These are phyloP conservation scores for Petrocephalus zakoni DNA, from an alignment of 2,113 vertebrate genomes.

Conservation along the genomic window DNA sequence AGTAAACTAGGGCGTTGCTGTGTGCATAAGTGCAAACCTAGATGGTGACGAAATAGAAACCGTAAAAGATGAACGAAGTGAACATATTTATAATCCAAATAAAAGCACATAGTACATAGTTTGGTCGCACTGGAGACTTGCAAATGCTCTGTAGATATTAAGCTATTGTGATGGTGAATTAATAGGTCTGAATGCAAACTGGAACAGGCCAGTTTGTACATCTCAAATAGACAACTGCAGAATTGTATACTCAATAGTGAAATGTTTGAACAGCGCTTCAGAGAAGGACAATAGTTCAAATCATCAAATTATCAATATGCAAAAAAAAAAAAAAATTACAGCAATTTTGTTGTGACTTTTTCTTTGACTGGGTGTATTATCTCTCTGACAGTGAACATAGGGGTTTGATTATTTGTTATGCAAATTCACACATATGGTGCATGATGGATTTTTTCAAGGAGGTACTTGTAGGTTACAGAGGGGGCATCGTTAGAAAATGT, in stretches of 20 bases:
- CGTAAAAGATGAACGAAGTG: not conserved
- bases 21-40: not conserved
- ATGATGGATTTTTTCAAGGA: not conserved
- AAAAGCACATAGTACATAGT: not conserved
- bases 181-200: not conserved
- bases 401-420: not conserved
- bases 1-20: not conserved
- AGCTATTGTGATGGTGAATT: not conserved
- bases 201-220: not conserved
- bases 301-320: not conserved
- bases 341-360: conserved; percentile 4
- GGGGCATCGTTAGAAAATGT: not conserved
- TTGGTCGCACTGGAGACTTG: not conserved
- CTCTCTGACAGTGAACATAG: conserved; percentile 1
- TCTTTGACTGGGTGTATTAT: conserved; percentile 1
- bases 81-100: conserved; percentile 4
- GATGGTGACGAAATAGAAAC: not conserved
- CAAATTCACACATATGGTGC: not conserved
- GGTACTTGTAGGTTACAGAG: not conserved
- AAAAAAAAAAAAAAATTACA: not conserved
- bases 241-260: conserved; percentile 6
- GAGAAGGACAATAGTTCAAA: not conserved
- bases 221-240: not conserved
- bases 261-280: not conserved
- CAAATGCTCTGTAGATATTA: not conserved